phyloP scores from a whole-genome alignment of 1,140 invertebrate genomes.

The Panulirus ornatus region DNA sequence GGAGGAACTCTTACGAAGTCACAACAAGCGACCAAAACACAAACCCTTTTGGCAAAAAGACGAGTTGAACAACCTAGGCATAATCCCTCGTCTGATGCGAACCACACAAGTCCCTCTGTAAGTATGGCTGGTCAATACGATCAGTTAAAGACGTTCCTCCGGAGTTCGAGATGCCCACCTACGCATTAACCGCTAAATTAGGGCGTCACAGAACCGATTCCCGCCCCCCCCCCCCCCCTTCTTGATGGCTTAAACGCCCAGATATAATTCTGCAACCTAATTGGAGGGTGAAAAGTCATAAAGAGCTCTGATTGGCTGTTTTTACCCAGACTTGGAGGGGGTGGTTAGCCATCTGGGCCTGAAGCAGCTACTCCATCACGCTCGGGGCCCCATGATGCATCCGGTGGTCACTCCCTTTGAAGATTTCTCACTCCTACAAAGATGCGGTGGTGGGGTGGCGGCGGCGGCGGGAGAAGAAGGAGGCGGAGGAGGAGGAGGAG shows the following conservation, averaged over 20 bases:
- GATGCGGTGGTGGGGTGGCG: no score
- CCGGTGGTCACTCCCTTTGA: constrained; percentile 24
- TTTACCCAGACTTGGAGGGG: constrained; percentile 30
- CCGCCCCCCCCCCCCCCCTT: constrained; percentile 27
- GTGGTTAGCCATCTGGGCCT: constrained; percentile 53
- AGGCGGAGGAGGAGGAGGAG: no score
- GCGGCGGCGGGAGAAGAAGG: no score
- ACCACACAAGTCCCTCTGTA: no score
- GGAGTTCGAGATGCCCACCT: constrained; percentile 47
- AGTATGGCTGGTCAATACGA: constrained; percentile 48
- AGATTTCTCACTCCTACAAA: constrained; percentile 23
- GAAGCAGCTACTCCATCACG: constrained; percentile 41
- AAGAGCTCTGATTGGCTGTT: constrained; percentile 59
- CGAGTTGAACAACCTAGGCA: no score
- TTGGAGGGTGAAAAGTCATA: constrained; percentile 59
- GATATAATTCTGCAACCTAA: constrained; percentile 67
- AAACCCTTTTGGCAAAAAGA: no score
- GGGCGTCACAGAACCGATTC: constrained; percentile 57
- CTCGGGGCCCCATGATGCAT: constrained; percentile 48
- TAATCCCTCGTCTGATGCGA: no score
- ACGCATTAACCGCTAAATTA: constrained; percentile 58
- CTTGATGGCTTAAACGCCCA: constrained; percentile 64
- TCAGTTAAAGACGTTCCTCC: constrained; percentile 47
- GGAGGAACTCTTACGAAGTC: no score
- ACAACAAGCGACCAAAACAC: no score